Conservation (phyloP, 2,113 vertebrate genomes). For the Ondatra zibethicus region DNA sequence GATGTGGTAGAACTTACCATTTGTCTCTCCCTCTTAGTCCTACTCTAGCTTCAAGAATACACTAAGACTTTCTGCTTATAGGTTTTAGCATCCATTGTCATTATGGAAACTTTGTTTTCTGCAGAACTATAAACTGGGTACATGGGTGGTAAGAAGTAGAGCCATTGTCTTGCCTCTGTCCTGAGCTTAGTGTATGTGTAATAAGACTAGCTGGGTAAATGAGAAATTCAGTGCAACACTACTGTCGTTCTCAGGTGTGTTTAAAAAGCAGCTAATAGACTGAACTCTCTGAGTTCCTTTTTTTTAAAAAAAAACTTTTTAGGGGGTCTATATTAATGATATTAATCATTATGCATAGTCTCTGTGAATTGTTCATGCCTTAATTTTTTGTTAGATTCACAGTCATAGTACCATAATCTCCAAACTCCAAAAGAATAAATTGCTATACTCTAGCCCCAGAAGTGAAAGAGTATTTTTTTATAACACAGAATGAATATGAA, state of each 20-base stretch:
- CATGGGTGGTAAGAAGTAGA: neutral
- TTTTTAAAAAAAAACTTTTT: neutral
- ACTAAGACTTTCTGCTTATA: neutral
- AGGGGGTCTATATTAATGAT: neutral
- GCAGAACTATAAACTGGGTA: neutral
- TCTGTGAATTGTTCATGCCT: constrained; percentile 15
- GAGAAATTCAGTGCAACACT: constrained; percentile 16
- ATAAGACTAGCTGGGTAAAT: neutral
- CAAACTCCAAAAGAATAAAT: constrained; percentile 32
- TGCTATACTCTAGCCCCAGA: neutral
- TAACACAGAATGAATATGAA: constrained; percentile 50
- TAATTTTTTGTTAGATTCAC: constrained; percentile 41
- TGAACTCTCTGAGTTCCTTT: constrained; percentile 10
- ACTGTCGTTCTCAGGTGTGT: constrained; percentile 5
- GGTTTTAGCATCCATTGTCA: neutral
- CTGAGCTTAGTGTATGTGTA: neutral
- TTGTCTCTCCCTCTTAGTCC: neutral
- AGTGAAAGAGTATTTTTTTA: constrained; percentile 18
- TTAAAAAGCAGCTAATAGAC: constrained; percentile 9
- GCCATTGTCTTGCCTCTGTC: no score
- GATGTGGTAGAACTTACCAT: neutral
- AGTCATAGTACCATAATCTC: constrained; percentile 43
- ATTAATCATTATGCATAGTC: neutral
- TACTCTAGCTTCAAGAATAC: neutral
- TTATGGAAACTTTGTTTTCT: constrained; percentile 3